These are phyloP conservation scores for Sesamia inferens DNA, from an alignment of 2,888 invertebrate genomes.

Conservation along the genomic window DNA sequence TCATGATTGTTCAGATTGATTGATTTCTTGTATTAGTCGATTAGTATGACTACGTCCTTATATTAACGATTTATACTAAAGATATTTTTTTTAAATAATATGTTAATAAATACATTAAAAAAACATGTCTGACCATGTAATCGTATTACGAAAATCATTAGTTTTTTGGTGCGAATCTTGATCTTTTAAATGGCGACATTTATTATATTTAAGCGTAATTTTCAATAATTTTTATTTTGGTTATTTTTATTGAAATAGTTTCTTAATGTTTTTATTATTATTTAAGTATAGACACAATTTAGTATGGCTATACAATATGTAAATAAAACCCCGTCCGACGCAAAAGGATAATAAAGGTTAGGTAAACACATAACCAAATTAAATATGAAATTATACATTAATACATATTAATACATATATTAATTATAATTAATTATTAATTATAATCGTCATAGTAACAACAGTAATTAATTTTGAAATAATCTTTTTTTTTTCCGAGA, in stretches of 20 bases:
- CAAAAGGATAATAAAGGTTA: no score
- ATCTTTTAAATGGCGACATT: slow-evolving; percentile 43
- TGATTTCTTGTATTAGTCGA: not conserved
- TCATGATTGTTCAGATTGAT: no score
- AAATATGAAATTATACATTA: no score
- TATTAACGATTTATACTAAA: not conserved
- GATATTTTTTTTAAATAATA: slow-evolving; percentile 6
- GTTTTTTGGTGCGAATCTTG: slow-evolving; percentile 21
- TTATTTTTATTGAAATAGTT: slow-evolving; percentile 28
- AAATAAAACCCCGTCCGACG: no score
- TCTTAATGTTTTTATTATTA: slow-evolving; percentile 15
- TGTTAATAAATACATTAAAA: slow-evolving; percentile 46
- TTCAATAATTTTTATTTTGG: slow-evolving; percentile 34
- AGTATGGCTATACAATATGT: not conserved
- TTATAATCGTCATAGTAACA: no score
- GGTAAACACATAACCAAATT: no score
- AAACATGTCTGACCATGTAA: slow-evolving; percentile 50
- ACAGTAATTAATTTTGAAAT: no score
- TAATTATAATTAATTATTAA: no score
- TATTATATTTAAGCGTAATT: slow-evolving; percentile 40
- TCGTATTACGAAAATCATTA: slow-evolving; percentile 37
- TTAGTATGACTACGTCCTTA: slow-evolving; percentile 24
- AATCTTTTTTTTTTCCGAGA: no score
- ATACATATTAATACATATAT: slow-evolving; percentile 55
- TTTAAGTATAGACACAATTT: slow-evolving; percentile 6